Evolutionary conservation across 2,888 invertebrate species (phyloP), one percentile per base, ranked within the genome.

Genomic region (Ennomos fuscantarius): DNA sequence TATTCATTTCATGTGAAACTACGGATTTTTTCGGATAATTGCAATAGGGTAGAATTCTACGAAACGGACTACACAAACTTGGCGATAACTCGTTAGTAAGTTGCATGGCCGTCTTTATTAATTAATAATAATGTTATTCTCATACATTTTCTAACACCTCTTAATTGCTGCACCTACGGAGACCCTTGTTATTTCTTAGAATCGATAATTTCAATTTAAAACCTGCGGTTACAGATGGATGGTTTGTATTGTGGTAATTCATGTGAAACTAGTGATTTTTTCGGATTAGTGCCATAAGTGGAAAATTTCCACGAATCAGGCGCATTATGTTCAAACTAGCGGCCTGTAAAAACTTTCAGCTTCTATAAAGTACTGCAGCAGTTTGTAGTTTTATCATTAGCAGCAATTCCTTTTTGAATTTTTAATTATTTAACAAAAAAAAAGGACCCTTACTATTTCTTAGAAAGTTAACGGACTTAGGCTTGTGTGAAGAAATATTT

Each of bases 21-120:
- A 61, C 24, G 48, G 51, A 46, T 51, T 49, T 50, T 59, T 56
- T 55, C 45, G 56, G 45, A 55, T 52, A 56, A 56, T 35, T 45
- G 47, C 40, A 45, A 44, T 35, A 48, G 45, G 46, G 39, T 24
- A 6, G 43, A 9, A 44, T 61, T 57, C 53, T 44, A 34, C 15
- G 47, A 57, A 57, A 60, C 11, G 15, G 9, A 24, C 36, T 41
- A 15, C 15, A n/a, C 9, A 10, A 46, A 37, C n/a, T n/a, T 8
- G n/a, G 33, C 51, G 51, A 56, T 37, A 56, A 56, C 24, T 39
- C 35, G 9, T 46, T 41, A 46, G 24, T 41, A 37, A 9, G 15
- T 5, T 41, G 8, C 37, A 15, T 24, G 24, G 24, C 9, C 36
- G 37, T 34, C 24, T 13, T 10, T 9, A 40, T 49, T 49, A 49